A percentile compares a stretch with the other conserved stretches of the same genome.
phyloP scores from a whole-genome alignment of 1,140 invertebrate genomes.

The Ceratoteleas bidentatus region DNA sequence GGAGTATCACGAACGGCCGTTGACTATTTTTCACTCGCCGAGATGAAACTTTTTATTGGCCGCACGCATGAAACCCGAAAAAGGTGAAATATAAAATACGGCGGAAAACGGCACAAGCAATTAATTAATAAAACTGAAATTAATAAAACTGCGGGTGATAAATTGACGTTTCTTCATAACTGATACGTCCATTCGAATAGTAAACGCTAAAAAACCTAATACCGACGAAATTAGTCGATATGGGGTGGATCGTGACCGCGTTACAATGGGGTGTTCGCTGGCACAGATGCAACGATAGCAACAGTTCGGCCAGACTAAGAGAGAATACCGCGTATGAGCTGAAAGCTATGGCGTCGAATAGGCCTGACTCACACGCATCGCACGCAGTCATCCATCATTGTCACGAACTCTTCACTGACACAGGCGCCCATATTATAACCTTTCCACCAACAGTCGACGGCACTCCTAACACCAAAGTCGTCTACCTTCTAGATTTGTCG shows the following conservation, averaged over 20 bases:
- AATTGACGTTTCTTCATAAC: conserved; percentile 59
- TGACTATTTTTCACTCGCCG: conserved; percentile 25
- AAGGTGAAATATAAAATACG: conserved; percentile 23
- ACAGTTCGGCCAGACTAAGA: conserved; percentile 76
- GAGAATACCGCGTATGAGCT: conserved; percentile 75
- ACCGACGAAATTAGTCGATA: conserved; percentile 76
- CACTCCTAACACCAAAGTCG: conserved; percentile 63
- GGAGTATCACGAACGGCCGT: background rate
- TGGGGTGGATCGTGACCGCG: conserved; percentile 65
- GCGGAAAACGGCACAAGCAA: conserved; percentile 6
- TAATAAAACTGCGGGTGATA: conserved; percentile 54
- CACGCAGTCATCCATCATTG: conserved; percentile 80
- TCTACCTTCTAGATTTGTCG: conserved; percentile 56
- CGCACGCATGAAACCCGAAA: conserved; percentile 18
- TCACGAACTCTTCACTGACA: conserved; percentile 74
- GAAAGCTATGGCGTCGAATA: conserved; percentile 73
- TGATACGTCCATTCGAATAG: conserved; percentile 56
- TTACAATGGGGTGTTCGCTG: conserved; percentile 71
- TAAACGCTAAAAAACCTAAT: conserved; percentile 75
- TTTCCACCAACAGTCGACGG: conserved; percentile 62
- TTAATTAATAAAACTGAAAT: conserved; percentile 65
- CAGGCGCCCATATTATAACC: conserved; percentile 66
- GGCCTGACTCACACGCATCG: conserved; percentile 79
- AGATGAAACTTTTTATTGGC: conserved; percentile 31
- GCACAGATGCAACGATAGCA: conserved; percentile 80